Evolutionary conservation across 1,140 invertebrate genomes (phyloP), one percentile per base, ranked within the genome.

Genomic region (Ceratosolen fusciceps): DNA sequence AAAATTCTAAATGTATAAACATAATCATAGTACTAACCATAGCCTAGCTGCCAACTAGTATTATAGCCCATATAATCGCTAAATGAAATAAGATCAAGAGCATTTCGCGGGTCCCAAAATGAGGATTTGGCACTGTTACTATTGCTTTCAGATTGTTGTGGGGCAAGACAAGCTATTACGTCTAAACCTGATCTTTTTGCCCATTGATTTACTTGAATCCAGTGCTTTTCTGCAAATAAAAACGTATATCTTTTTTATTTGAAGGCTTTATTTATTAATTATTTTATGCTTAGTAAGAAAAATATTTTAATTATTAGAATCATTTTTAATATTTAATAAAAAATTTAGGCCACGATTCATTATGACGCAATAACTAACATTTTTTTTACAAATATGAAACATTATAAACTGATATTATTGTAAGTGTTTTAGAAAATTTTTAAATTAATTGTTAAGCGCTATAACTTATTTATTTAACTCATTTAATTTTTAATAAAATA

Each of bases 1-100:
- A n/a, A n/a, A n/a, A n/a, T n/a, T n/a, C n/a, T n/a, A n/a, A n/a
- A n/a, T n/a, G n/a, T n/a, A n/a, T n/a, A n/a, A n/a, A n/a, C n/a
- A n/a, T n/a, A n/a, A n/a, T n/a, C n/a, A n/a, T 39, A 67, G 29
- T 16, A 67, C 60, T 62, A 86, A 94, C 93, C 93, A 83, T 93
- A 93, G 49, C 93, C 93, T n/a, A 94, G 83, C 83, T 94, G 92
- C 93, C 93, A 94, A 58, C 90, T 92, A 12, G 91, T 88, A 37
- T 89, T 91, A 70, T 92, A 87, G 26, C 90, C 89, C 56, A 91
- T 89, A 67, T 91, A 89, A 83, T 93, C 91, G n/a, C 91, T 92
- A 16, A 92, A 89, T 0, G 91, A 90, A 21, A 94, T 86, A 10
- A 93, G 88, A 52, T 92, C 88, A 26, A 92, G 77, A 4, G 91